Conservation (phyloP, 2,113 vertebrate species). For the Lutjanus erythropterus region DNA sequence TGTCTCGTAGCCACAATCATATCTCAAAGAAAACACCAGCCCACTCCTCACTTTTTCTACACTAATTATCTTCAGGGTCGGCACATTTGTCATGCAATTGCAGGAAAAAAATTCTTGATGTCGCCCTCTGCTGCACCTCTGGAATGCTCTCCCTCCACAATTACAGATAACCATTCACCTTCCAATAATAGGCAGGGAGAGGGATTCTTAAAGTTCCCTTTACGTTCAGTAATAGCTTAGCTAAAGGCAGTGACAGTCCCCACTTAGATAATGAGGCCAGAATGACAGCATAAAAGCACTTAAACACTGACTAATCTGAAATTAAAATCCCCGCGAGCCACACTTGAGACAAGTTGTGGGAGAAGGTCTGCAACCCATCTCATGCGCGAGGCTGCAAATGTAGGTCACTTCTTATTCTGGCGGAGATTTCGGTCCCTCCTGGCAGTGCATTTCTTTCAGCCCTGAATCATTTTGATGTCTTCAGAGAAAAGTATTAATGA, state of each 20-base stretch:
- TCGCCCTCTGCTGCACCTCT: constrained; percentile 41
- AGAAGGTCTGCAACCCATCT: constrained; percentile 42
- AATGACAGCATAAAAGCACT: constrained; percentile 67
- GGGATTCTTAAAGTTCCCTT: constrained; percentile 55
- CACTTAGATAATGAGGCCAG: constrained; percentile 70
- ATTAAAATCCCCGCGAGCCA: constrained; percentile 69
- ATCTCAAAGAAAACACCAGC: constrained; percentile 25
- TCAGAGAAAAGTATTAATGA: constrained; percentile 60
- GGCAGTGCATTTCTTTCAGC: constrained; percentile 15
- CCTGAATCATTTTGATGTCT: constrained; percentile 41
- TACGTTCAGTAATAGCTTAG: constrained; percentile 53
- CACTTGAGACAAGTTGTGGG: constrained; percentile 49
- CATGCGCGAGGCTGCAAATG: constrained; percentile 26
- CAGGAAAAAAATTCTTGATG: constrained; percentile 40
- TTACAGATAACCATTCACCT: constrained; percentile 79
- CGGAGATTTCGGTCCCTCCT: constrained; percentile 33
- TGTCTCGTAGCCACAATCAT: too few relatives aligned
- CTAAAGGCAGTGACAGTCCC: constrained; percentile 65
- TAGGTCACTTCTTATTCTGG: constrained; percentile 42
- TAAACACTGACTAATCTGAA: constrained; percentile 72
- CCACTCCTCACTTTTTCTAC: constrained; percentile 1
- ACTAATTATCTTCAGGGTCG: constrained; percentile 54
- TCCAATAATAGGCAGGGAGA: constrained; percentile 49
- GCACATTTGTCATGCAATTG: constrained; percentile 22
- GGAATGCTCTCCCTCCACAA: constrained; percentile 58